Conservation (phyloP, 2,113 vertebrate genomes). For the Oncorhynchus mykiss region DNA sequence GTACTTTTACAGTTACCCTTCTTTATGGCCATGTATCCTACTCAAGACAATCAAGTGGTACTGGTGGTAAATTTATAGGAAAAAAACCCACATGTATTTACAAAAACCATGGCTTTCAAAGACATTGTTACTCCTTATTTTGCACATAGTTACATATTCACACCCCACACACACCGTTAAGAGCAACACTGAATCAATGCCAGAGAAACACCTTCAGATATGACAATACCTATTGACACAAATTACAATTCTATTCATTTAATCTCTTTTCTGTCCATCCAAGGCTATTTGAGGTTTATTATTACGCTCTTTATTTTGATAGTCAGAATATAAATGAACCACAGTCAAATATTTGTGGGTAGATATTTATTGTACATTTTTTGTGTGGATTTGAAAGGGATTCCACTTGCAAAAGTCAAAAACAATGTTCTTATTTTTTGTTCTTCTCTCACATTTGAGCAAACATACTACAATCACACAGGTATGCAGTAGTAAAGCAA, state of each 20-base stretch:
- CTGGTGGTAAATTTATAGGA: conserved; percentile 37
- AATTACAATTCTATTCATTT: conserved; percentile 39
- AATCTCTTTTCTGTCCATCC: conserved; percentile 29
- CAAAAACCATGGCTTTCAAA: conserved; percentile 56
- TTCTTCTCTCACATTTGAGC: conserved; percentile 31
- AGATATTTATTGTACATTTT: conserved; percentile 46
- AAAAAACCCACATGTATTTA: conserved; percentile 60
- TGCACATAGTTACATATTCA: conserved; percentile 53
- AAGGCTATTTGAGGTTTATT: conserved; percentile 39
- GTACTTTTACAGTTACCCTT: conserved; percentile 1
- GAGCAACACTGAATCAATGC: conserved; percentile 61
- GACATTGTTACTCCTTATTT: conserved; percentile 47
- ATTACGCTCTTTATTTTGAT: conserved; percentile 59
- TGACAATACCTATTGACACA: conserved; percentile 59
- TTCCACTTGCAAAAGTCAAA: conserved; percentile 58
- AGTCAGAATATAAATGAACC: conserved; percentile 56
- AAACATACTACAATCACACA: conserved; percentile 37
- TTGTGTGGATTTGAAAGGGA: conserved; percentile 54
- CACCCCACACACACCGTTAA: conserved; percentile 64
- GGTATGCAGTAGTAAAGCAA: conserved; percentile 32
- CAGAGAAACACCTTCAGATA: conserved; percentile 59
- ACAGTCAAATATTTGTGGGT: neutral
- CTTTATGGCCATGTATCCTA: conserved; percentile 45
- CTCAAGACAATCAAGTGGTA: conserved; percentile 33
- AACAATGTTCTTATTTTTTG: conserved; percentile 35